A percentile compares a stretch with the other conserved stretches of the same genome.
Conservation (phyloP, 2,113 vertebrate species). For the Ondatra zibethicus region DNA sequence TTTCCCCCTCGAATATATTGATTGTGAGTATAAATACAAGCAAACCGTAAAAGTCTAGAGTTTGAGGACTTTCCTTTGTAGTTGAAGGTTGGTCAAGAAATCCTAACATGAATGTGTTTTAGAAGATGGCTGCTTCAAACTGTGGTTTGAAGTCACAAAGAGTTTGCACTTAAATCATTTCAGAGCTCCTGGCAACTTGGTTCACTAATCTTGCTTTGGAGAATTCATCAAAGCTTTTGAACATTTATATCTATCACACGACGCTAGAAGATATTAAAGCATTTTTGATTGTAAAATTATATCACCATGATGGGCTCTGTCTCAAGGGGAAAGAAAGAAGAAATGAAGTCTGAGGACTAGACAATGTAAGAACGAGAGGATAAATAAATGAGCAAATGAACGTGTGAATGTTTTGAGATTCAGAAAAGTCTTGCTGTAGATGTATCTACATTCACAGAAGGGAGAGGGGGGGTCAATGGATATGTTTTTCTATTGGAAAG, state of each 20-base stretch:
- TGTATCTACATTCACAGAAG: neutral
- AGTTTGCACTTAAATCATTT: slow-evolving; percentile 40
- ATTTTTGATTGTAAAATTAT: slow-evolving; percentile 54
- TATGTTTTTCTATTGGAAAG: neutral
- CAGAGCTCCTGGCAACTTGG: slow-evolving; percentile 1
- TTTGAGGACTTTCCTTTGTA: neutral
- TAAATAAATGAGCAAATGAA: neutral
- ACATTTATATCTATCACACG: slow-evolving; percentile 18
- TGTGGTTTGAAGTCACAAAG: slow-evolving; percentile 20
- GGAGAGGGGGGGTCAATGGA: accelerated
- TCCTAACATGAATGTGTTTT: neutral
- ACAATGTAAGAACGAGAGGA: neutral
- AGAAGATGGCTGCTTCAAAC: neutral
- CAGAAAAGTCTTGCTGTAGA: neutral
- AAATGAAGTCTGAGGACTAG: neutral
- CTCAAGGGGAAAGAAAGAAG: neutral
- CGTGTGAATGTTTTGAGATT: neutral
- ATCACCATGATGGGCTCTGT: neutral
- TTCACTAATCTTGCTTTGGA: slow-evolving; percentile 57
- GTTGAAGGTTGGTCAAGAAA: neutral
- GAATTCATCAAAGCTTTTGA: slow-evolving; percentile 65
- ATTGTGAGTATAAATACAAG: neutral
- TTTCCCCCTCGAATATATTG: neutral
- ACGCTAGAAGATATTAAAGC: slow-evolving; percentile 27
- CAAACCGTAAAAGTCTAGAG: neutral